Percentiles rank a stretch among this genome's conserved stretches.
These are phyloP conservation scores for Melanogrammus aeglefinus DNA, from an alignment of 2,797 vertebrate species.

Conservation along the genomic window DNA sequence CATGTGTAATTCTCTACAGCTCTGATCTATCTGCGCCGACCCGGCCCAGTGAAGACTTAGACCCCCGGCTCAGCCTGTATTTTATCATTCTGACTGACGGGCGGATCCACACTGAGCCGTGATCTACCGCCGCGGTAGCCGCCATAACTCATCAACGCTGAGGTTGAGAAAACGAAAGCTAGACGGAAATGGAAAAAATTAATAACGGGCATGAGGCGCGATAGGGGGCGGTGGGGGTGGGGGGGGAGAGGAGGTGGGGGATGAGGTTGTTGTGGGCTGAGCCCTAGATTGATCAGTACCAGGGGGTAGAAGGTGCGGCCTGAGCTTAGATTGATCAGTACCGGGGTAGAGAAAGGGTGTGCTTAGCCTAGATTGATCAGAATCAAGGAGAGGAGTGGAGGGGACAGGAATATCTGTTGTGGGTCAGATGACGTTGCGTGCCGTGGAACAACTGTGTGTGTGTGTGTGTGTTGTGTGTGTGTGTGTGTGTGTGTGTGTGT, in stretches of 20 bases:
- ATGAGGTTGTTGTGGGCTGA: not conserved
- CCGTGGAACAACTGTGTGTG: not conserved
- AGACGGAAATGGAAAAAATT: slow-evolving; percentile 19
- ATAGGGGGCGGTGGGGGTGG: not conserved
- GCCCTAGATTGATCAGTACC: slow-evolving; percentile 29
- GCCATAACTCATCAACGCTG: slow-evolving; percentile 27
- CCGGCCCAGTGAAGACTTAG: slow-evolving; percentile 17
- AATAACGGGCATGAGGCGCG: slow-evolving; percentile 25
- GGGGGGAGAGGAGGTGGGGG: not conserved
- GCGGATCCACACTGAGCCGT: not conserved
- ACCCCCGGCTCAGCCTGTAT: slow-evolving; percentile 23
- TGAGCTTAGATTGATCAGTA: slow-evolving; percentile 33
- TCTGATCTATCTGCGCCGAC: slow-evolving; percentile 23
- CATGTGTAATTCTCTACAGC: slow-evolving; percentile 12
- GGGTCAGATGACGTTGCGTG: not conserved
- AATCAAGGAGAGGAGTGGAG: not conserved
- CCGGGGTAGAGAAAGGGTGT: slow-evolving; percentile 2
- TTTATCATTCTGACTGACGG: slow-evolving; percentile 27
- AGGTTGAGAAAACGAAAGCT: slow-evolving; percentile 8
- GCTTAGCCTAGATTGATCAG: too few relatives aligned
- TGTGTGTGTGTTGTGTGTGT: slow-evolving; percentile 7
- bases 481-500: not conserved
- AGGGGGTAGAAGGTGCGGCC: slow-evolving; percentile 20
- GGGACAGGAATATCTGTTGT: not conserved
- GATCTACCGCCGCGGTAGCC: slow-evolving; percentile 19